Evolutionary conservation across 2,888 invertebrate genomes (phyloP).

Genomic region (Pristionchus japonicus): DNA sequence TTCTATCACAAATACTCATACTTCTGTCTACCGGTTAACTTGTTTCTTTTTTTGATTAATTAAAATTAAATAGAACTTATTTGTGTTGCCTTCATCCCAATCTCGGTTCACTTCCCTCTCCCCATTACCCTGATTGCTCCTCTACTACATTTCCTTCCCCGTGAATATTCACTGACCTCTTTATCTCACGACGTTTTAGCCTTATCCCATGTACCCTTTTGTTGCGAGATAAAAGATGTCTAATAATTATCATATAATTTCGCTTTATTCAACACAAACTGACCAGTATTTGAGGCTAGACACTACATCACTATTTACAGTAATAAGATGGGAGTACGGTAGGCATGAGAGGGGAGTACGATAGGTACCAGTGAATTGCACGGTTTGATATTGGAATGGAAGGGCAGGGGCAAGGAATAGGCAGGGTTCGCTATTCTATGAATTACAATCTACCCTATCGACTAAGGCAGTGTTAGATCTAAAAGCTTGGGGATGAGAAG

Average conservation of each 20-base stretch:
- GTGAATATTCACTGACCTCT: background rate
- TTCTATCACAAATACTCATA: conserved; percentile 20
- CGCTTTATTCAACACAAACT: background rate
- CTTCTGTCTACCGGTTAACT: background rate
- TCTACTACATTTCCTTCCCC: conserved; percentile 24
- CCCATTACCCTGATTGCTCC: conserved; percentile 13
- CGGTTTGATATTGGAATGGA: background rate
- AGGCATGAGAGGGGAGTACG: background rate
- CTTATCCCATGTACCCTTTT: background rate
- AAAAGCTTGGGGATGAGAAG: conserved; percentile 29
- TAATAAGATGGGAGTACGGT: background rate
- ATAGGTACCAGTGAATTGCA: conserved; percentile 40
- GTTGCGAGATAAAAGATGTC: background rate
- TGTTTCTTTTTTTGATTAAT: conserved; percentile 3
- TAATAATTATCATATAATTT: background rate
- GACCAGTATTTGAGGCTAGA: conserved; percentile 14
- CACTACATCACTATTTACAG: conserved; percentile 21
- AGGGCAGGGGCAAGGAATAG: background rate
- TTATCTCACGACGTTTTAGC: background rate
- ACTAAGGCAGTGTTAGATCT: background rate
- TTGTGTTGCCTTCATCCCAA: background rate
- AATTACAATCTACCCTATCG: conserved; percentile 13
- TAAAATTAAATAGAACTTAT: background rate
- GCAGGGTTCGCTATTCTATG: background rate
- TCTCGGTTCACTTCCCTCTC: background rate